Percentiles rank a stretch among this genome's conserved stretches.
These are phyloP conservation scores for Dasypogon diadema DNA, from an alignment of 2,888 invertebrate genomes.

Conservation along the genomic window DNA sequence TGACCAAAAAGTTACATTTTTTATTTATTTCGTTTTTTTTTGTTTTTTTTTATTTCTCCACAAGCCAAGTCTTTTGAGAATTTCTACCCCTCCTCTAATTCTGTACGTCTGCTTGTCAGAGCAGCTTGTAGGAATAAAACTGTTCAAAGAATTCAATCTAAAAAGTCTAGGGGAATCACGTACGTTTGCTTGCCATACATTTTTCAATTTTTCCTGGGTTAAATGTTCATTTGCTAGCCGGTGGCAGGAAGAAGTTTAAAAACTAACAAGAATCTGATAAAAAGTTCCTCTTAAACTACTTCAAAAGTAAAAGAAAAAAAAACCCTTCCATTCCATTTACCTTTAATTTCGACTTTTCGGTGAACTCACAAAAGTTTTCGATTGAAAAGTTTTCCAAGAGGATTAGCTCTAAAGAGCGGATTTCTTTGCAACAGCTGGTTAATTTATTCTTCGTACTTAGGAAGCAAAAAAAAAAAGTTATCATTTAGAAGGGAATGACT, in stretches of 20 bases:
- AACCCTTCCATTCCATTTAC: constrained; percentile 34
- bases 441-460: constrained; percentile 17
- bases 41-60: too few relatives aligned
- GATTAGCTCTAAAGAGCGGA: constrained; percentile 9
- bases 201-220: constrained; percentile 10
- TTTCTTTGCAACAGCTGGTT: constrained; percentile 33
- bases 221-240: constrained; percentile 15
- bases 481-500: constrained; percentile 6
- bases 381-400: constrained; percentile 39
- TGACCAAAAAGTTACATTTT: background rate
- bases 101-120: background rate
- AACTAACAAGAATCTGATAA: constrained; percentile 35
- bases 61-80: too few relatives aligned
- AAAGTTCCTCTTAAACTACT: constrained; percentile 19
- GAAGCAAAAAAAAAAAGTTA: constrained; percentile 6
- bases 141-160: background rate
- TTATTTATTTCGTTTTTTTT: too few relatives aligned
- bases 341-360: constrained; percentile 37
- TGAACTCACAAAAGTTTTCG: constrained; percentile 24
- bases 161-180: background rate
- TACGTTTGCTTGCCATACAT: background rate
- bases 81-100: background rate
- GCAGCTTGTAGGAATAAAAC: background rate
- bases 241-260: background rate
- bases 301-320: constrained; percentile 22